Evolutionary conservation across 2,888 invertebrate species (phyloP), one percentile per base, ranked within the genome.

Genomic region (Eilema griseolum): DNA sequence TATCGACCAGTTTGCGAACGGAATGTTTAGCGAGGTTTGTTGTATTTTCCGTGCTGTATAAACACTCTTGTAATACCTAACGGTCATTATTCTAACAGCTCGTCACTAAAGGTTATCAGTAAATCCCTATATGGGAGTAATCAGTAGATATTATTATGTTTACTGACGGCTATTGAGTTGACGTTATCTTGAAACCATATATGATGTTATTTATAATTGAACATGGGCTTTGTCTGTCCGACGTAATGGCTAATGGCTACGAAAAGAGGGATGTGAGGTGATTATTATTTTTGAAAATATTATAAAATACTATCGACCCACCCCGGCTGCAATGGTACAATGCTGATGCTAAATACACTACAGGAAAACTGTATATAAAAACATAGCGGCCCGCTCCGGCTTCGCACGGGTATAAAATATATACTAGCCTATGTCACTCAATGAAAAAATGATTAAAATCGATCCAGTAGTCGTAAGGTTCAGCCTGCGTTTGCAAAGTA

Each of bases 71-170:
- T 31, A n/a, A 52, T n/a, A 23, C n/a, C 5, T 52, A 23, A 65
- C 24, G 65, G 65, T 56, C 65, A 65, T 65, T 65, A 52, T 52
- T 33, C 23, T 24, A 46, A 24, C 23, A 26, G 14, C 28, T 14
- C 28, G 57, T 24, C 33, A 31, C 56, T 31, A 56, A 65, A 65
- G 65, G 65, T 65, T 65, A 65, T 65, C 65, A 33, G 65, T 16
- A 12, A 57, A 65, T 57, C 56, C 33, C 24, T 24, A 33, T 23
- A 65, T 56, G 56, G 56, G 31, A 14, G 28, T 56, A 65, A 57
- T 52, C 28, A 33, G 23, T 52, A n/a, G 52, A 52, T n/a, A n/a
- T n/a, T n/a, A n/a, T n/a, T n/a, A 12, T 65, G 24, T 65, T 56
- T 56, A 11, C 65, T 23, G 24, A 56, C 20, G 56, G 52, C 28